Evolutionary conservation across 2,888 invertebrate species (phyloP), one percentile per base, ranked within the genome.

Genomic region (Limenitis camilla): DNA sequence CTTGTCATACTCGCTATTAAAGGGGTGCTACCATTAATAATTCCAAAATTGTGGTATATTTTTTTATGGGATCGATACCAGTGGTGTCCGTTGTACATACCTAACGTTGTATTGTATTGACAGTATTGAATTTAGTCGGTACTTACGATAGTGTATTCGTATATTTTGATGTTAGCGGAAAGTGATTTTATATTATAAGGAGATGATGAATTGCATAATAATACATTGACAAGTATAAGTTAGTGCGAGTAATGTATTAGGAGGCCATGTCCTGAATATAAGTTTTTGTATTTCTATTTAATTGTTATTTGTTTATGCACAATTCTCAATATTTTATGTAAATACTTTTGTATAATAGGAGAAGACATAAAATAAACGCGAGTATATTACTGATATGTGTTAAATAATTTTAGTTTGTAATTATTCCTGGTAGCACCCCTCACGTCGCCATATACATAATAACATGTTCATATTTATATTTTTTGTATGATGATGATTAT

Each of bases 241-340:
- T 81, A 83, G 79, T 76, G 79, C 74, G 74, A 77, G 78, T 76
- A 74, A 78, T 83, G 85, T 82, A 80, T 77, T 82, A 78, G 78
- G 78, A 74, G 85, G 82, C 79, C 80, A 74, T 78, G 83, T 72
- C 81, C 81, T 73, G 79, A 77, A 76, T 72, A 78, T 81, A 81
- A 80, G 81, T 82, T 85, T 81, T 87, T 85, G 85, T 87, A 83
- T 85, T 81, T 83, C 82, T 85, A 85, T 86, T 86, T 88, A 88
- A 87, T 85, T 88, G 88, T 88, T 88, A 88, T 87, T 88, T 88
- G 88, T 87, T 88, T 86, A 87, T 88, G 88, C 88, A 88, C 88
- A 87, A 87, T 84, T 88, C 84, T 88, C 86, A 83, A 86, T 88
- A 86, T 88, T 85, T 82, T 85, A 87, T 88, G 88, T 88, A 88